Evolutionary conservation across 2,888 invertebrate genomes (phyloP), one percentile per base, ranked within the genome.

Genomic region (Aproaerema taeniolella): DNA sequence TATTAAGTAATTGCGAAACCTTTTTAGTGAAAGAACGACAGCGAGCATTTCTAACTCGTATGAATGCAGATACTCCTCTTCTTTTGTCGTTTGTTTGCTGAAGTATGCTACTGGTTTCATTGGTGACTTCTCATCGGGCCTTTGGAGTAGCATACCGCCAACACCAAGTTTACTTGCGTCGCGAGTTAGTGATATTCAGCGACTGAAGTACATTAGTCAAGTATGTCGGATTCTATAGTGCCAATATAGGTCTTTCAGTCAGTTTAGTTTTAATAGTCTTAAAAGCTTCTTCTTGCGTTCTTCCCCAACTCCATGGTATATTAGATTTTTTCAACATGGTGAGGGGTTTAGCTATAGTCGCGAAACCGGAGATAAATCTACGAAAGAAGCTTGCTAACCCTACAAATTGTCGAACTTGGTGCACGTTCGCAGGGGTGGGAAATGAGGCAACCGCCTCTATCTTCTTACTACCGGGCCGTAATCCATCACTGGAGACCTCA

Each of bases 61-160:
- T 1, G 59, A 58, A 17, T 61, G 60, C 24, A 63, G n/a, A n/a
- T n/a, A n/a, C n/a, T n/a, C n/a, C n/a, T n/a, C n/a, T n/a, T n/a
- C n/a, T n/a, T n/a, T n/a, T 68, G 17, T 50, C 0, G 67, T 56
- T 33, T 59, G 58, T 6, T 59, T 49, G 29, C 63, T 67, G 20
- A 49, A 59, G 39, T 62, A 73, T 1, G 57, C 55, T 2, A 45
- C 38, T 7, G 44, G 30, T 3, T 24, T 35, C 1, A 45, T n/a
- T 2, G 34, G 34, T 8, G 11, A 11, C 1, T 20, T 4, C 1
- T 30, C 25, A 13, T 17, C 25, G 1, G 31, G 14, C 13, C 25
- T 38, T 17, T 42, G 42, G 1, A 42, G 33, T 8, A 41, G 10
- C 8, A 44, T 25, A 3, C 41, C 41, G n/a, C 31, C 44, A 2